phyloP scores from a whole-genome alignment of 2,888 invertebrate species.

The Ornithoptera alexandrae region DNA sequence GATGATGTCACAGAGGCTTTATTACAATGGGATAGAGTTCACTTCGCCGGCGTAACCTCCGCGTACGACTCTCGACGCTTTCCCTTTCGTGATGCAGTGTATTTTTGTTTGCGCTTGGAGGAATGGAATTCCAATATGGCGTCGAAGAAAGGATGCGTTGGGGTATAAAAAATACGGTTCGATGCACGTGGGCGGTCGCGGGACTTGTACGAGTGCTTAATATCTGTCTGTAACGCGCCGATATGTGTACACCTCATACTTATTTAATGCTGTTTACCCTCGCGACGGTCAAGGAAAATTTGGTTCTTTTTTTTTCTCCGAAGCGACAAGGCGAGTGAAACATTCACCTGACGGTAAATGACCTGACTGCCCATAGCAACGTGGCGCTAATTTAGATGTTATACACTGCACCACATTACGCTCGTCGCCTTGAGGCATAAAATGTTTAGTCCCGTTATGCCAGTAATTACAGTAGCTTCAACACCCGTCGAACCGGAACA shows the following conservation, averaged over 20 bases:
- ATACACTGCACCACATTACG: too few relatives aligned
- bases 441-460: too few relatives aligned
- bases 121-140: conserved; percentile 67
- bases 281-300: neutral
- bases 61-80: conserved; percentile 44
- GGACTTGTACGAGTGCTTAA: conserved; percentile 28
- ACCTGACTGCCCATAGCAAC: too few relatives aligned
- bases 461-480: too few relatives aligned
- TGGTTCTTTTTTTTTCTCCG: too few relatives aligned
- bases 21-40: conserved; percentile 50
- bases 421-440: too few relatives aligned
- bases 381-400: too few relatives aligned
- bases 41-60: conserved; percentile 19
- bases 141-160: conserved; percentile 63
- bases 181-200: conserved; percentile 65
- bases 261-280: conserved; percentile 8
- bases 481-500: too few relatives aligned
- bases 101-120: conserved; percentile 46
- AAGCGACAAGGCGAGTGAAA: too few relatives aligned
- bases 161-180: conserved; percentile 69
- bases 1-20: conserved; percentile 49
- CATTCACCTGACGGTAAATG: too few relatives aligned
- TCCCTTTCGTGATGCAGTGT: conserved; percentile 42
- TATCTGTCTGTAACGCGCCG: conserved; percentile 16
- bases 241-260: conserved; percentile 4